Conservation (phyloP, 2,797 vertebrate genomes). For the Pristis pectinata region DNA sequence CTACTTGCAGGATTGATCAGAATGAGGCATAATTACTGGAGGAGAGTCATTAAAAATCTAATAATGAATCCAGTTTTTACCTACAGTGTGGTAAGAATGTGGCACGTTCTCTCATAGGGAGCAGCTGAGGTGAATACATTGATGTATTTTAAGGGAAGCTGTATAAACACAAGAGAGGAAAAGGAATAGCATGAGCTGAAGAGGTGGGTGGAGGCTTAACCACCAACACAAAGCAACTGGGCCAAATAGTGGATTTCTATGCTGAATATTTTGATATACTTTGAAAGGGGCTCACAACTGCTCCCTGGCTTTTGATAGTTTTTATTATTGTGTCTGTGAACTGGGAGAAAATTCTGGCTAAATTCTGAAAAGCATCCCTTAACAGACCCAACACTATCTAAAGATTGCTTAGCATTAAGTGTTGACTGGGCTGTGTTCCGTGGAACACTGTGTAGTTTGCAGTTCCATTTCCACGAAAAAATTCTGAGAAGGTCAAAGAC, state of each 20-base stretch:
- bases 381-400: not conserved
- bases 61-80: not conserved
- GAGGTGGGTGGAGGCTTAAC: not conserved
- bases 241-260: not conserved
- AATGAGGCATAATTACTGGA: not conserved
- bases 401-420: not conserved
- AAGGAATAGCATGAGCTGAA: not conserved
- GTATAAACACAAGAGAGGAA: not conserved
- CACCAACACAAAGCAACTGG: not conserved
- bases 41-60: not conserved
- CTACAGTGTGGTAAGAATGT: not conserved
- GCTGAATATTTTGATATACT: not conserved
- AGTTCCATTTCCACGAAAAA: not conserved
- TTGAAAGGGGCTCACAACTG: not conserved
- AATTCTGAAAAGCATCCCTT: not conserved
- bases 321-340: not conserved
- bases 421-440: not conserved
- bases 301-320: not conserved
- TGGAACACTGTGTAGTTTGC: not conserved
- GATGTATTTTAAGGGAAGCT: not conserved
- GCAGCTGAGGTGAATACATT: not conserved
- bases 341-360: not conserved
- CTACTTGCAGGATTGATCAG: not conserved
- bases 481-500: not conserved
- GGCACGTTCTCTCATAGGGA: not conserved